A percentile compares a stretch with the other conserved stretches of the same genome.
Evolutionary conservation across 1,140 invertebrate species (phyloP).

Genomic region (Aphelenchoides avenae): DNA sequence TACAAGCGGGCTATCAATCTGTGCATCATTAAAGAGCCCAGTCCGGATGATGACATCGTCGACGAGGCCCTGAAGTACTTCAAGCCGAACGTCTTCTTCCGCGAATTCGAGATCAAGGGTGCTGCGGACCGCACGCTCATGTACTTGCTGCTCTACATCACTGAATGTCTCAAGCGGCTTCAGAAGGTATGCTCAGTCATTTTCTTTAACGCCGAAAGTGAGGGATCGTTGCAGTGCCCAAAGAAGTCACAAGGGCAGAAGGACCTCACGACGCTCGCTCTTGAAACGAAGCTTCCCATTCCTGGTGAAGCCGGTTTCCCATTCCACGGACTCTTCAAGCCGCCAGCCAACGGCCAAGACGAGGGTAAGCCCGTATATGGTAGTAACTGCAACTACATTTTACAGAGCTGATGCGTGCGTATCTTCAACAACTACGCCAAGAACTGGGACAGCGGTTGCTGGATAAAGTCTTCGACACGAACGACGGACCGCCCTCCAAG

Average conservation of each 20-base stretch:
- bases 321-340: constrained; percentile 92
- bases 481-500: constrained; percentile 91
- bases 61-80: constrained; percentile 96
- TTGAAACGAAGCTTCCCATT: constrained; percentile 70
- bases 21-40: constrained; percentile 11
- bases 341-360: constrained; percentile 73
- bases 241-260: constrained; percentile 79
- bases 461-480: constrained; percentile 82
- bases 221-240: constrained; percentile 37
- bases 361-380: constrained; percentile 67
- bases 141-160: constrained; percentile 96
- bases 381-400: constrained; percentile 29
- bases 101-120: constrained; percentile 78
- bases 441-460: constrained; percentile 84
- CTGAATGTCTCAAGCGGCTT: constrained; percentile 90
- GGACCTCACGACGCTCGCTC: constrained; percentile 91
- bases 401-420: constrained; percentile 82
- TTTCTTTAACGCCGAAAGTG: constrained; percentile 12
- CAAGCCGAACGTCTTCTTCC: constrained; percentile 98
- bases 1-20: neutral
- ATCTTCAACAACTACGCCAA: constrained; percentile 86
- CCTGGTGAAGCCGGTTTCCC: constrained; percentile 93
- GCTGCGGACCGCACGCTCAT: constrained; percentile 80
- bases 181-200: constrained; percentile 67
- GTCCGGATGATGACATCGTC: constrained; percentile 75